A percentile compares a stretch with the other conserved stretches of the same genome.
Conservation (phyloP, 2,888 invertebrate genomes). For the Iphiclides podalirius region DNA sequence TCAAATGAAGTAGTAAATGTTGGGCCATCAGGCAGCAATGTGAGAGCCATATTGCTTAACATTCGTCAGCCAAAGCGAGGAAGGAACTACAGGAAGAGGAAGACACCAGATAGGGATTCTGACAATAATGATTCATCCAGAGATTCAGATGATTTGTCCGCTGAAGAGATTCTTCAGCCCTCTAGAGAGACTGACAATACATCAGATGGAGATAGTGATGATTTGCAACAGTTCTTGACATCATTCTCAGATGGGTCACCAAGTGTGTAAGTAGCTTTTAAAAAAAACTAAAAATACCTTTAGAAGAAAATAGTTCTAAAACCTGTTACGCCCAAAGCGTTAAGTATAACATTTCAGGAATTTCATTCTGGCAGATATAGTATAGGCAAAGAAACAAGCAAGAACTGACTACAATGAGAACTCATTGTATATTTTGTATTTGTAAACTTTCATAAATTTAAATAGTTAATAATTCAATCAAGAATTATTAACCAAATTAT, state of each 20-base stretch:
- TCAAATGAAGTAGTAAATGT: slow-evolving; percentile 58
- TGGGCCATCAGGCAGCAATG: slow-evolving; percentile 61
- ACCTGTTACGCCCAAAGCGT: too few species aligned
- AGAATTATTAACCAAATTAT: too few species aligned
- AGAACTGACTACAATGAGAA: too few species aligned
- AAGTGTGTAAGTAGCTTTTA: slow-evolving; percentile 52
- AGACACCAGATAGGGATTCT: slow-evolving; percentile 60
- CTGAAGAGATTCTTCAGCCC: slow-evolving; percentile 41
- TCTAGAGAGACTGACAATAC: slow-evolving; percentile 40
- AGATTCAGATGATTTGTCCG: slow-evolving; percentile 67
- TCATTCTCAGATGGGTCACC: slow-evolving; percentile 44
- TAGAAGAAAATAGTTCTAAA: too few species aligned
- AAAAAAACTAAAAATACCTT: too few species aligned
- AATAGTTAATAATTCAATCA: too few species aligned
- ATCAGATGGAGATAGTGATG: slow-evolving; percentile 50
- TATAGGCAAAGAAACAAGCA: too few species aligned
- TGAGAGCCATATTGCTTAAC: slow-evolving; percentile 57
- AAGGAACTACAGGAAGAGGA: slow-evolving; percentile 66
- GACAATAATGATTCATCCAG: slow-evolving; percentile 59
- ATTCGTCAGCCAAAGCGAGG: slow-evolving; percentile 51
- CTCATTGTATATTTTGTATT: too few species aligned
- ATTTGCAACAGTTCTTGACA: slow-evolving; percentile 41
- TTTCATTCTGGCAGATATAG: too few species aligned
- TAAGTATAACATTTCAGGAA: too few species aligned
- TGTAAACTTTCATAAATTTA: too few species aligned